Conservation (phyloP, 2,113 vertebrate species). For the Meriones unguiculatus region DNA sequence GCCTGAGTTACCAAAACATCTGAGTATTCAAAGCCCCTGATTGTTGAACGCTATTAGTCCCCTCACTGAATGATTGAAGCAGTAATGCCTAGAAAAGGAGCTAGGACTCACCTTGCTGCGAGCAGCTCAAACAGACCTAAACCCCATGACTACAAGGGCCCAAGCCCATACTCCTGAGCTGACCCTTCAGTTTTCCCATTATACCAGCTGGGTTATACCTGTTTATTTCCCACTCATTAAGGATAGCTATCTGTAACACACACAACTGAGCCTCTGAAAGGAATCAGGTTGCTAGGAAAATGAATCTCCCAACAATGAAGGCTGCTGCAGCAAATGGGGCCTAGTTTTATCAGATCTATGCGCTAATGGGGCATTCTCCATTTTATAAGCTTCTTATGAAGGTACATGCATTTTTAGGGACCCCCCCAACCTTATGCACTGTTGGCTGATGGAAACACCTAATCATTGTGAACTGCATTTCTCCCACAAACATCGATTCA, state of each 20-base stretch:
- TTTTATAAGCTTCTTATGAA: not conserved
- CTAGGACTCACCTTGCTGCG: not conserved
- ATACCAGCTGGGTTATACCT: not conserved
- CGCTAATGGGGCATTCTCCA: not conserved
- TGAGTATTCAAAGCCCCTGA: not conserved
- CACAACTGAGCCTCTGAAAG: not conserved
- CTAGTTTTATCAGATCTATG: not conserved
- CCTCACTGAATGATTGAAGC: not conserved
- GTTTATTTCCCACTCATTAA: not conserved
- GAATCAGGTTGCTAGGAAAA: not conserved
- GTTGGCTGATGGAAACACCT: not conserved
- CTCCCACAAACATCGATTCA: not conserved
- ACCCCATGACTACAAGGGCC: not conserved
- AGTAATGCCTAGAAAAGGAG: not conserved
- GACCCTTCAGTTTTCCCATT: not conserved
- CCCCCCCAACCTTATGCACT: not conserved
- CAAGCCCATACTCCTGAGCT: not conserved
- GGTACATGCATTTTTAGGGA: not conserved
- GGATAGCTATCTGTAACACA: not conserved
- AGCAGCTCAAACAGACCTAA: not conserved
- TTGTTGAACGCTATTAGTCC: not conserved
- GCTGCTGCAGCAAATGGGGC: not conserved
- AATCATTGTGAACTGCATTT: not conserved
- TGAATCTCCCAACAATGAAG: not conserved
- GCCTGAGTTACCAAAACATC: not conserved